Base-by-base conservation (phyloP, 2,797 vertebrate species). In the Myripristis jacobus region DNA sequence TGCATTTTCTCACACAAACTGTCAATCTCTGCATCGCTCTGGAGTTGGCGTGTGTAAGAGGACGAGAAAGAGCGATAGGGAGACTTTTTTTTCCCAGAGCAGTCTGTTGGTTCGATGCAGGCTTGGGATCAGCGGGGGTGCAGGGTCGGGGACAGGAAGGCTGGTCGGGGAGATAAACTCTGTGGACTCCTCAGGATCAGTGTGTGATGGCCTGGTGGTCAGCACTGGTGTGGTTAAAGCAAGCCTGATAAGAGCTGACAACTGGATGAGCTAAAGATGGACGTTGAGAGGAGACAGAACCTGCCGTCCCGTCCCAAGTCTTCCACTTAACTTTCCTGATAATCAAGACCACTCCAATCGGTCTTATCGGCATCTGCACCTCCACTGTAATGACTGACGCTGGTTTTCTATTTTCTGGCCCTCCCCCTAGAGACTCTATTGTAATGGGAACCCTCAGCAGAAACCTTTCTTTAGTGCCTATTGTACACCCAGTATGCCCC, bases 401-500 rank as follows among this genome's bases (percentile, higher is more conserved):
- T 74, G 69, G 68, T 73, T 73, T 79, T 86, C 73, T 84, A 67
- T 76, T 65, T 81, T 25, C 68, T 50, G 58, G 22, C 44, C 73
- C 46, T 54, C 60, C 66, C 55, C 72, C 75, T 22, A 50, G 77
- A 82, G 73, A 82, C 56, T 57, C 27, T 53, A 54, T 84, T 90
- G 81, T 84, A 81, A 84, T 4, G 62, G 67, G 72, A 90, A 80
- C 79, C 77, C 66, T 64, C 51, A 62, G 66, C 70, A 74, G 70
- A 79, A 75, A 73, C 55, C 87, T 83, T 82, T 76, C 84, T 72
- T 80, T 11, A 55, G 60, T 80, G 65, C 83, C 82, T 85, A 83
- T 89, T 90, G 80, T 82, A 38, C 53, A 73, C 73, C 62, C 29
- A 75, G 79, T 86, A 84, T 79, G 83, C 90, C 84, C 84, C 82